Evolutionary conservation across 1,140 invertebrate species (phyloP).

Genomic region (Bombyx mori): ASM3026992v2 NC_085129.1:7207501-7208000

Average conservation of each 20-base stretch:
- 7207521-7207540: slow-evolving; percentile 61
- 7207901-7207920: slow-evolving; percentile 90
- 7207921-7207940: slow-evolving; percentile 88
- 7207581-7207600: slow-evolving; percentile 61
- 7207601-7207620: slow-evolving; percentile 50
- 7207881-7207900: slow-evolving; percentile 94
- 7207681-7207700: slow-evolving; percentile 7
- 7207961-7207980: slow-evolving; percentile 80
- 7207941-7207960: slow-evolving; percentile 89
- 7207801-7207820: slow-evolving; percentile 82
- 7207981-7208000: slow-evolving; percentile 84
- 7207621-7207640: slow-evolving; percentile 7
- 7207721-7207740: slow-evolving; percentile 32
- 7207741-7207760: slow-evolving; percentile 68
- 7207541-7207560: slow-evolving; percentile 56
- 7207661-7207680: too few species aligned
- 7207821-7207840: slow-evolving; percentile 89
- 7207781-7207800: slow-evolving; percentile 77
- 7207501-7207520: slow-evolving; percentile 12
- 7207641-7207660: slow-evolving; percentile 15
- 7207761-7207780: slow-evolving; percentile 64
- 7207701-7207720: slow-evolving; percentile 35
- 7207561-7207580: slow-evolving; percentile 13
- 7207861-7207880: slow-evolving; percentile 87
- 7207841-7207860: slow-evolving; percentile 88